phyloP scores from a whole-genome alignment of 2,888 invertebrate species.

The Dicyrtoma fusca region DNA sequence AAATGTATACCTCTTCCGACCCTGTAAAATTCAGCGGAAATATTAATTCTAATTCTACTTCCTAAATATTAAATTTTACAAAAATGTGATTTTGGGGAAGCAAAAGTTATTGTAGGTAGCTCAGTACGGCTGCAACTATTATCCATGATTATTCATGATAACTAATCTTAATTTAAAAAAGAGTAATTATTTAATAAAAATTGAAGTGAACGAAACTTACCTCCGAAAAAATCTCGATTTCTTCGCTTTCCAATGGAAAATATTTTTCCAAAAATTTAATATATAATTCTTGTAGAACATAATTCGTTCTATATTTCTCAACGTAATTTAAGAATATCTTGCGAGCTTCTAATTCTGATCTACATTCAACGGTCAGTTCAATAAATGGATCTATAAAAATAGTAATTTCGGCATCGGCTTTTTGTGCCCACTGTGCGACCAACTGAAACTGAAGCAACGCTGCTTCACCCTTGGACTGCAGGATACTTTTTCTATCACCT shows the following conservation, averaged over 20 bases:
- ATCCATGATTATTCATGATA: not conserved
- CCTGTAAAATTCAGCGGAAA: not conserved
- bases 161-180: not conserved
- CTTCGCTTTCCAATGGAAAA: constrained; percentile 35
- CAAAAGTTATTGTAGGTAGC: too few species aligned
- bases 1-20: not conserved
- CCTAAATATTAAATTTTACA: too few species aligned
- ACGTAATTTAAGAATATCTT: constrained; percentile 38
- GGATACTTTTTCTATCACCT: not conserved
- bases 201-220: constrained; percentile 9
- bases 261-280: constrained; percentile 41
- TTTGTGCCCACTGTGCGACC: constrained; percentile 20
- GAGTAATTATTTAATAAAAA: not conserved
- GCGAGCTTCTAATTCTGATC: constrained; percentile 34
- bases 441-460: constrained; percentile 42
- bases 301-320: constrained; percentile 37
- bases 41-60: too few species aligned
- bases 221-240: constrained; percentile 27
- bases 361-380: constrained; percentile 40
- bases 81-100: too few species aligned
- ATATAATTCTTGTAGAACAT: constrained; percentile 41
- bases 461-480: constrained; percentile 37
- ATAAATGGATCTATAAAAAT: constrained; percentile 46
- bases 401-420: constrained; percentile 41
- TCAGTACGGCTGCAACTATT: too few species aligned